Percentiles rank a stretch among this genome's conserved stretches.
These are phyloP conservation scores for Xyrichtys novacula DNA, from an alignment of 2,797 vertebrate species.

Conservation along the genomic window DNA sequence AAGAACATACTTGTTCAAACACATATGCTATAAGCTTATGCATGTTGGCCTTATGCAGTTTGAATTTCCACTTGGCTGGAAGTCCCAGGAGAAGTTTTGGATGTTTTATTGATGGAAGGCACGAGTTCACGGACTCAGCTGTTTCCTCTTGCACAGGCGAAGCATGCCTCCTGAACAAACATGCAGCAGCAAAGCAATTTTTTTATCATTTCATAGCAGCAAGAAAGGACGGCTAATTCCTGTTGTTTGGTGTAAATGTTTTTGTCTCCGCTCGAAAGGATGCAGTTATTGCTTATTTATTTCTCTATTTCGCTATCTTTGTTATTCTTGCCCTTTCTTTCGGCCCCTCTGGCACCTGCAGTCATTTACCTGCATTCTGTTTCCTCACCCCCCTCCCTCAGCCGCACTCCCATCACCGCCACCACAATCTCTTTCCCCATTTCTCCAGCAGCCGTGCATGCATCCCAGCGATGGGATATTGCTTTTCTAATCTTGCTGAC, in stretches of 20 bases:
- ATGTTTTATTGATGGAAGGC: conserved; percentile 77
- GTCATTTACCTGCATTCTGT: conserved; percentile 56
- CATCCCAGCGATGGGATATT: conserved; percentile 77
- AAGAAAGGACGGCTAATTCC: conserved; percentile 51
- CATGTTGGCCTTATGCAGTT: conserved; percentile 70
- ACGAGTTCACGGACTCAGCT: conserved; percentile 52
- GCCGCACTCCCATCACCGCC: conserved; percentile 16
- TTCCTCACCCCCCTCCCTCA: conserved; percentile 2
- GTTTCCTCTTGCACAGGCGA: conserved; percentile 32
- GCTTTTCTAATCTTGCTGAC: conserved; percentile 87
- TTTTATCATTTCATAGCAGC: conserved; percentile 38
- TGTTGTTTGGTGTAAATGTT: conserved; percentile 42
- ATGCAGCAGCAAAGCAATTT: conserved; percentile 28
- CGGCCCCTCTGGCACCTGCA: conserved; percentile 49
- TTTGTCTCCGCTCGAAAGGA: conserved; percentile 51
- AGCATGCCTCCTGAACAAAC: conserved; percentile 37
- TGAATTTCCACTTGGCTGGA: conserved; percentile 73
- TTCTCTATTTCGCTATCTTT: conserved; percentile 43
- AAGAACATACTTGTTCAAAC: conserved; percentile 23
- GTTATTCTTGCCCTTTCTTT: conserved; percentile 16
- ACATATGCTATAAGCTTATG: conserved; percentile 32
- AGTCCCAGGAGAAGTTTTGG: conserved; percentile 69
- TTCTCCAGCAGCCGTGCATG: conserved; percentile 59
- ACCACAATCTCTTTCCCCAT: conserved; percentile 38
- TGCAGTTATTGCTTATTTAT: conserved; percentile 57